Evolutionary conservation across 2,797 vertebrate species (phyloP).

Genomic region (Mastacembelus armatus): DNA sequence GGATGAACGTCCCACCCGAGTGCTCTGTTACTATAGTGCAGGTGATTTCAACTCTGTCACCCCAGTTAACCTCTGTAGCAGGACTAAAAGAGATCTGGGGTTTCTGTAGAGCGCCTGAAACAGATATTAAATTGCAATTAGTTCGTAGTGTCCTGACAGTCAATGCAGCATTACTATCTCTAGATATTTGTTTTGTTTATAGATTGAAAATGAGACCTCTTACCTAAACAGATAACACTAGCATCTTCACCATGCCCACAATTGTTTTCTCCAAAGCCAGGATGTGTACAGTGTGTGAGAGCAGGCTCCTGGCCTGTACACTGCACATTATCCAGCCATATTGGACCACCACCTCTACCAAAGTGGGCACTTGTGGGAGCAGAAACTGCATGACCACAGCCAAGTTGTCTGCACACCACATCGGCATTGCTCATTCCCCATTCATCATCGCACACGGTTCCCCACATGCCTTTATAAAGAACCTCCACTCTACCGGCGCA

Average conservation of each 20-base stretch:
- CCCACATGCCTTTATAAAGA: slow-evolving; percentile 69
- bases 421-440: slow-evolving; percentile 58
- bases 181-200: not conserved
- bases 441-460: slow-evolving; percentile 77
- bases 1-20: slow-evolving; percentile 67
- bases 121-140: not conserved
- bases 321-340: slow-evolving; percentile 78
- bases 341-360: slow-evolving; percentile 72
- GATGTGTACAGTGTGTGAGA: slow-evolving; percentile 61
- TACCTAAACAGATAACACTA: slow-evolving; percentile 77
- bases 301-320: slow-evolving; percentile 69
- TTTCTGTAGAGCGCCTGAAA: slow-evolving; percentile 66
- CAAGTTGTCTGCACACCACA: slow-evolving; percentile 78
- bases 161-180: not conserved
- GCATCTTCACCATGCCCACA: slow-evolving; percentile 76
- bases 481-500: slow-evolving; percentile 79
- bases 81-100: slow-evolving; percentile 70
- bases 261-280: slow-evolving; percentile 63
- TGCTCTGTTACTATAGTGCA: slow-evolving; percentile 64
- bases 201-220: slow-evolving; percentile 6
- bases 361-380: slow-evolving; percentile 66
- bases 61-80: slow-evolving; percentile 61
- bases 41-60: slow-evolving; percentile 73
- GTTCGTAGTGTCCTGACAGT: not conserved
- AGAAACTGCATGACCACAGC: slow-evolving; percentile 70